Evolutionary conservation across 2,797 vertebrate species (phyloP).

Genomic region (Streptopelia turtur): DNA sequence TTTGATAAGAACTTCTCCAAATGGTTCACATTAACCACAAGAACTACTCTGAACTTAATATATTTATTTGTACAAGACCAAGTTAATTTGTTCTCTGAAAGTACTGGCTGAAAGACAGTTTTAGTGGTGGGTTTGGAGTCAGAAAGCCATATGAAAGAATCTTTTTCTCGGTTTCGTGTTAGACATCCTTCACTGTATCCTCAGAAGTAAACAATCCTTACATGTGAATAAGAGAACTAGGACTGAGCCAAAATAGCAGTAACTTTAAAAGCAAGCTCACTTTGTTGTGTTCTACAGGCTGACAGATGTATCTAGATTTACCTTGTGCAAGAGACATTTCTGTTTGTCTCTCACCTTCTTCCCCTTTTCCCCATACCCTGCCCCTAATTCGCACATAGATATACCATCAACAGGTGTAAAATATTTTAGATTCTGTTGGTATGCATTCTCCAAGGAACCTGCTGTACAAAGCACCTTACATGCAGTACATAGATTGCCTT

Average conservation of each 20-base stretch:
- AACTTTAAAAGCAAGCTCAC: neutral
- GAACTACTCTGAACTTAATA: neutral
- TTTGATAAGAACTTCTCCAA: conserved; percentile 23
- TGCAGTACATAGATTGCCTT: accelerated
- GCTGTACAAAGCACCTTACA: neutral
- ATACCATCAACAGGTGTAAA: neutral
- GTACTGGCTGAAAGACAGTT: neutral
- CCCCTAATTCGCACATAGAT: neutral
- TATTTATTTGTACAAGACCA: conserved; percentile 18
- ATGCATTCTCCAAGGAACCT: neutral
- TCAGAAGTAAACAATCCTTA: neutral
- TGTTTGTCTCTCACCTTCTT: accelerated
- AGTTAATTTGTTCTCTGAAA: conserved; percentile 23
- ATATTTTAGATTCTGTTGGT: neutral
- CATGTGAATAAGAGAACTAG: neutral
- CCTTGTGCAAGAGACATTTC: neutral
- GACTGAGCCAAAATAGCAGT: neutral
- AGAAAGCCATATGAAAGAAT: neutral
- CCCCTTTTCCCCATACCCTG: accelerated
- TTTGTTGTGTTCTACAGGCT: neutral
- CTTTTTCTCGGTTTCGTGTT: neutral
- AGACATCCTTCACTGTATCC: neutral
- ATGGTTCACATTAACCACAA: conserved; percentile 25
- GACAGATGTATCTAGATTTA: neutral
- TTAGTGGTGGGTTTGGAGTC: neutral